Base-by-base conservation (phyloP, 2,113 vertebrate genomes). In the Grallaria varia region DNA sequence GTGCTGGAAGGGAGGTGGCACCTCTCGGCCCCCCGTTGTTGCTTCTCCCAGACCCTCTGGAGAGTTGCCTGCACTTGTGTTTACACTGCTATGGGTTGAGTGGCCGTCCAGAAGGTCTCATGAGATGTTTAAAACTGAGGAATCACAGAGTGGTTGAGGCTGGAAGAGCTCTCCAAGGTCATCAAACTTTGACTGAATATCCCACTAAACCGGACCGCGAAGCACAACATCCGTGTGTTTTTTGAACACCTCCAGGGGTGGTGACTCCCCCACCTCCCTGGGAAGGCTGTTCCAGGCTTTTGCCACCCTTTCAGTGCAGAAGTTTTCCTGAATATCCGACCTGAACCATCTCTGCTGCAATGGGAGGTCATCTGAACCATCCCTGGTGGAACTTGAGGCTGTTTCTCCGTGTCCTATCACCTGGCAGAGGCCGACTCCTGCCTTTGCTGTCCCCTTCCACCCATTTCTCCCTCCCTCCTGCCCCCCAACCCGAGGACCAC, bases 21-120 rank as follows among this genome's bases (percentile, higher is more conserved):
- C 13, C 23, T 7, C 30, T 21, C 50, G 24, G 24, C 9, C 24
- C 27, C 23, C 4, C 3, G 30, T 44, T 3, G 1, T 21, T 39
- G 17, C 42, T 83, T 52, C 31, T 74, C 42, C 30, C 13, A 37
- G 39, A 40, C 55, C 44, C 45, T 15, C 9, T 30, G n/a, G 8
- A 67, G 55, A n/a, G 47, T 3, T 77, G 33, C 19, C 17, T 56
- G 6, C 28, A 33, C 33, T 27, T 23, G 11, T 25, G 10, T 5
- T 42, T 13, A 5, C 0, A 0, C 24, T 22, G 27, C 40, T 24
- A 3, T 0, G 4, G 37, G 44, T 23, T 39, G 68, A 0, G 8
- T 17, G 31, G 45, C 50, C 39, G 8, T 9, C 45, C 12, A 12
- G 31, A 52, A 66, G 35, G 14, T 30, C 64, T 40, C 52, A 3